Conservation (phyloP, 1,140 invertebrate genomes). For the Pseudomyrmex gracilis region DNA sequence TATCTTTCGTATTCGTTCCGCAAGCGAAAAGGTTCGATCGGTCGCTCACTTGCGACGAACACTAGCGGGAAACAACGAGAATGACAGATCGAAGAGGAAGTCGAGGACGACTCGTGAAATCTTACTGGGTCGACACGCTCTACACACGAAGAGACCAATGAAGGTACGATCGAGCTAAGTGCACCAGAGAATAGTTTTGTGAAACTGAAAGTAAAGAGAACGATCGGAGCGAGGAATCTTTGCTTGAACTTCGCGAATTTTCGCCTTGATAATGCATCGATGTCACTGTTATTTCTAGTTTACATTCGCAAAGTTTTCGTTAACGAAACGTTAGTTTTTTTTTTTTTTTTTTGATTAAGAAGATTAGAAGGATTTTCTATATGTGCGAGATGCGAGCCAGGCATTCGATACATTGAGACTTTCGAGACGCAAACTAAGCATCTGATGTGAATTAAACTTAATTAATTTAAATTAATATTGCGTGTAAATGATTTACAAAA, state of each 20-base stretch:
- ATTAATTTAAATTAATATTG: too few relatives aligned
- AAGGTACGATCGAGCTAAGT: constrained; percentile 2
- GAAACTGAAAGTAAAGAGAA: background rate
- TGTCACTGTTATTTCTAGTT: background rate
- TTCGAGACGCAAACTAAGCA: too few relatives aligned
- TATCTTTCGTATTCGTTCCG: constrained; percentile 26
- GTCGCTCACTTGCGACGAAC: constrained; percentile 23
- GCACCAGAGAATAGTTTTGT: background rate
- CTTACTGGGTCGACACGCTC: background rate
- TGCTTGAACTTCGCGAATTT: background rate
- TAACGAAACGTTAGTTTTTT: background rate
- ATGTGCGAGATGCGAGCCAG: too few relatives aligned
- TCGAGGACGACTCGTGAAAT: background rate
- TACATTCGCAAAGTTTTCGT: background rate
- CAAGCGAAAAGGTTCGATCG: constrained; percentile 9
- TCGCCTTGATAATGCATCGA: background rate
- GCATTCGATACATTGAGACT: too few relatives aligned
- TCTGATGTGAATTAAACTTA: too few relatives aligned
- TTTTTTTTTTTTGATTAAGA: too few relatives aligned
- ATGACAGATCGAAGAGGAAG: constrained; percentile 34
- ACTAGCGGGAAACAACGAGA: background rate
- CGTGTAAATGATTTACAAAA: too few relatives aligned
- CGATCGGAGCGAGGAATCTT: too few relatives aligned
- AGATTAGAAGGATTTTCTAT: too few relatives aligned
- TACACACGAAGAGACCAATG: constrained; percentile 6